Conservation (phyloP, 2,797 vertebrate species). For the Leucoraja ocellata region DNA sequence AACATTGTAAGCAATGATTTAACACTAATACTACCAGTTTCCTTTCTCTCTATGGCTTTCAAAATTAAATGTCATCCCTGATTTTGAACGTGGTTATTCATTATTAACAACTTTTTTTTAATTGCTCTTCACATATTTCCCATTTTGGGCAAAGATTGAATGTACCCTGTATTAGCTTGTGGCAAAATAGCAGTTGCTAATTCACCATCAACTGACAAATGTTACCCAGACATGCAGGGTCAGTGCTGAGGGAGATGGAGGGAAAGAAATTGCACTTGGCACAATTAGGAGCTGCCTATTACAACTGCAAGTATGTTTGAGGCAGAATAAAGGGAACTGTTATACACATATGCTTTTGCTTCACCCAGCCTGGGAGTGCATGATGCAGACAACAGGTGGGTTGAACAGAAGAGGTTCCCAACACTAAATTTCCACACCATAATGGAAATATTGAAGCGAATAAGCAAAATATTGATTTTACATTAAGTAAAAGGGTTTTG, state of each 20-base stretch:
- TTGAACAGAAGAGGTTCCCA: not conserved
- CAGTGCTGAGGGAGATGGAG: too few relatives aligned
- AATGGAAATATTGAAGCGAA: not conserved
- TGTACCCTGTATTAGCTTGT: not conserved
- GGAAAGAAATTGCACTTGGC: not conserved
- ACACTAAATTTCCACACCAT: not conserved
- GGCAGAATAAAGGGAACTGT: not conserved
- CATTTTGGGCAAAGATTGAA: not conserved
- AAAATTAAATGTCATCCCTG: slow-evolving; percentile 15
- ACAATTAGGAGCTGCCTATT: not conserved
- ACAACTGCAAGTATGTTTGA: not conserved
- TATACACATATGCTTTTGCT: not conserved
- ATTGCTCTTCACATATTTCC: not conserved
- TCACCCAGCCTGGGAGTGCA: not conserved
- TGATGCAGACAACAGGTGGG: not conserved
- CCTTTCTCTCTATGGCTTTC: not conserved
- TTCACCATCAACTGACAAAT: not conserved
- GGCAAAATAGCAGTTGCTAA: not conserved
- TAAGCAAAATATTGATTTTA: not conserved
- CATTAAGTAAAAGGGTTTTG: not conserved
- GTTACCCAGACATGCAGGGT: not conserved
- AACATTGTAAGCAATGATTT: not conserved
- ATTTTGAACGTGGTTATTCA: not conserved
- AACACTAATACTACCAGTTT: not conserved
- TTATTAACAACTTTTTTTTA: not conserved